Evolutionary conservation across 2,888 invertebrate genomes (phyloP).

Genomic region (Suillia variegata): DNA sequence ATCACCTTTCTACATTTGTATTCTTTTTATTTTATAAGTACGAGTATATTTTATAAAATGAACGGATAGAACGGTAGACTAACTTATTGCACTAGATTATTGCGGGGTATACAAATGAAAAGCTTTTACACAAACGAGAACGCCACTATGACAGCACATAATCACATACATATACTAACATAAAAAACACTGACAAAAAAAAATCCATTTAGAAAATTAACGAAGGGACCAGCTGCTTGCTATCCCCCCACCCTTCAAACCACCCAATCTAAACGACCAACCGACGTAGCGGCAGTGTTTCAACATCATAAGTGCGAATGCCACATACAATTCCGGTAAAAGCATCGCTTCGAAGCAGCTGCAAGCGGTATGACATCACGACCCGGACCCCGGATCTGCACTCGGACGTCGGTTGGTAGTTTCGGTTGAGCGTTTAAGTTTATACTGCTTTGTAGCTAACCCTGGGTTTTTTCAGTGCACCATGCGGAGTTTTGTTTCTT

Average conservation of each 20-base stretch:
- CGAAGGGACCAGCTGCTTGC: constrained; percentile 39
- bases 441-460: no score
- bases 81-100: no score
- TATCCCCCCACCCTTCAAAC: no score
- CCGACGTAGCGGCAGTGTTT: background rate
- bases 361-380: constrained; percentile 20
- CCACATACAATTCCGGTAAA: constrained; percentile 47
- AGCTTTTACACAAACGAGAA: constrained; percentile 33
- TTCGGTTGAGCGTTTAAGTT: no score
- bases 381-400: background rate
- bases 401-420: no score
- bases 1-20: no score
- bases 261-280: background rate
- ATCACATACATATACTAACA: constrained; percentile 10
- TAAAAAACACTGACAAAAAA: constrained; percentile 2
- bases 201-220: constrained; percentile 50
- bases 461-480: no score
- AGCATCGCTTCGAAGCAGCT: no score
- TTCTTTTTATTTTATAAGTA: no score
- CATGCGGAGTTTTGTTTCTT: no score
- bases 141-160: background rate
- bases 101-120: constrained; percentile 35
- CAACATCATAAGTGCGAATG: constrained; percentile 30
- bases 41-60: no score
- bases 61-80: no score